These are phyloP conservation scores for Diarsia dahlii DNA, from an alignment of 2,888 invertebrate genomes.

Conservation along the genomic window DNA sequence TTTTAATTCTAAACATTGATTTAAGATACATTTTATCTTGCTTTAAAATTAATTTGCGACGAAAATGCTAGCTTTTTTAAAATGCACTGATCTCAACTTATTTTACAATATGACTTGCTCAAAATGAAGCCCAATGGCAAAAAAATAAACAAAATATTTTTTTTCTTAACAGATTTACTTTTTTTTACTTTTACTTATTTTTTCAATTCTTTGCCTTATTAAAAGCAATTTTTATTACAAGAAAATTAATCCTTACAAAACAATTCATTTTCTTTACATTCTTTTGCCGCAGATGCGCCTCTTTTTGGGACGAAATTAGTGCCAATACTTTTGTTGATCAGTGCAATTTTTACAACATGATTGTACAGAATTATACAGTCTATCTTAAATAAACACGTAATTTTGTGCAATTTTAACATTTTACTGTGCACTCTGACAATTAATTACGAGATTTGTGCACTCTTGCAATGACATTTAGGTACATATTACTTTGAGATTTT, in stretches of 20 bases:
- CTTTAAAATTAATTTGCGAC: slow-evolving; percentile 3
- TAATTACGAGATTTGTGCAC: slow-evolving; percentile 1
- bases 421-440: slow-evolving; percentile 13
- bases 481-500: slow-evolving; percentile 10
- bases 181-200: neutral
- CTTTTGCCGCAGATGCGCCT: neutral
- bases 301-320: neutral
- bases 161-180: neutral
- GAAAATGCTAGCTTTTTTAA: neutral
- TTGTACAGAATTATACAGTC: neutral
- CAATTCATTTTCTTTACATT: neutral
- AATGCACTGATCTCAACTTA: slow-evolving; percentile 2
- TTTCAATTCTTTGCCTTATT: neutral
- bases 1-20: slow-evolving; percentile 14
- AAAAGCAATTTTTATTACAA: neutral
- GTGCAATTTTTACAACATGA: slow-evolving; percentile 7
- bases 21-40: neutral
- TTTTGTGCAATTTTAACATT: slow-evolving; percentile 25
- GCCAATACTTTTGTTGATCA: slow-evolving; percentile 4
- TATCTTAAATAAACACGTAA: neutral
- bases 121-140: neutral
- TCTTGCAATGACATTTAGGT: neutral
- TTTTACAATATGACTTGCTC: neutral
- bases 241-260: neutral
- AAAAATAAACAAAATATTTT: neutral